Percentiles rank a stretch among this genome's conserved stretches.
These are phyloP conservation scores for Abrostola tripartita DNA, from an alignment of 2,888 invertebrate species.

Conservation along the genomic window DNA sequence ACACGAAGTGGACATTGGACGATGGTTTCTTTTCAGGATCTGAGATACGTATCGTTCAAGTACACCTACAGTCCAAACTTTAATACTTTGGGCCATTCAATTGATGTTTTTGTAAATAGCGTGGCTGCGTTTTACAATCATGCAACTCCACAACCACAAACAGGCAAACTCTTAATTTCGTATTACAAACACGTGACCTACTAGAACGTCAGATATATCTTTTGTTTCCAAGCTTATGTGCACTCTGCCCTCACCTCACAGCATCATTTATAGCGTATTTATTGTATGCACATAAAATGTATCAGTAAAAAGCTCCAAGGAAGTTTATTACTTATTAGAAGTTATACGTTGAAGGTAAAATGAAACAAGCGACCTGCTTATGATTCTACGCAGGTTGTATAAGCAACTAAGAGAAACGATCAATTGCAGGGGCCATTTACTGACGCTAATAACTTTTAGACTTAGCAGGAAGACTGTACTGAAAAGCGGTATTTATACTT, in stretches of 20 bases:
- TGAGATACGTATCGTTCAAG: no score
- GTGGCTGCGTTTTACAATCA: no score
- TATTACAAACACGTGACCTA: no score
- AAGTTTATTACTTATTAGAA: conserved; percentile 34
- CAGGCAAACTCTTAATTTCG: no score
- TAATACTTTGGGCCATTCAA: no score
- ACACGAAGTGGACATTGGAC: no score
- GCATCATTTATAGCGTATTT: conserved; percentile 19
- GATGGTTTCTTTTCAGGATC: no score
- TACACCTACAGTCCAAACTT: no score
- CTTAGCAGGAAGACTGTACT: background rate
- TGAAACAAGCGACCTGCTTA: conserved; percentile 12
- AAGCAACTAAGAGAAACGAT: conserved; percentile 6
- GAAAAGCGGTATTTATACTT: background rate
- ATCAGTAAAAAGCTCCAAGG: conserved; percentile 13
- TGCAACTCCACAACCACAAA: no score
- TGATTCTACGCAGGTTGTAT: conserved; percentile 18
- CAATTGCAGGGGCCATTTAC: background rate
- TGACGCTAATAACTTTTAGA: background rate
- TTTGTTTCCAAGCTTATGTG: background rate
- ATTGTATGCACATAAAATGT: conserved; percentile 27
- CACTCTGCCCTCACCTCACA: conserved; percentile 2
- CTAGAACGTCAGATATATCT: background rate
- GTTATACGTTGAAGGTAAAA: conserved; percentile 16
- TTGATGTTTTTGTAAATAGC: no score